Percentiles rank a stretch among this genome's conserved stretches.
Evolutionary conservation across 53 echinoderm and acorn worm genomes (phyloP).

Genomic region (Mesocentrotus franciscanus): DNA sequence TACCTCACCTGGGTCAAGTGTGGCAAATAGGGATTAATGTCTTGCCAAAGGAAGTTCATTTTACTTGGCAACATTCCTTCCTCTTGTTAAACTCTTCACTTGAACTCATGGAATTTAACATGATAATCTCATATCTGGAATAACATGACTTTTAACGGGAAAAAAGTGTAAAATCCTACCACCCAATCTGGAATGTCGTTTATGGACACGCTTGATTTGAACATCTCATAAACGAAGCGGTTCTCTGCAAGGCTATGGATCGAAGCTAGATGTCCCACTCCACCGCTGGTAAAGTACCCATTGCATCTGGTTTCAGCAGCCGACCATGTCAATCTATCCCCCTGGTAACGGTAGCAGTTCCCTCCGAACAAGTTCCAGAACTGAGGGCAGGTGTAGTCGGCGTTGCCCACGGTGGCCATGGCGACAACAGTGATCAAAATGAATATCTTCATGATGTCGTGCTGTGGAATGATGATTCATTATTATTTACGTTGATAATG

Average conservation of each 20-base stretch:
- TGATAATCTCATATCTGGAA: no score
- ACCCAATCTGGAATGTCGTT: constrained; percentile 9
- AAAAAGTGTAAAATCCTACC: neutral
- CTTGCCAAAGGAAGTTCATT: no score
- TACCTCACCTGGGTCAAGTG: no score
- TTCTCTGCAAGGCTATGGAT: constrained; percentile 1
- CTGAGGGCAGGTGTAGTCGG: neutral
- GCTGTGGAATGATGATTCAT: no score
- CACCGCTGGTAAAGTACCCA: neutral
- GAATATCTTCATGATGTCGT: neutral
- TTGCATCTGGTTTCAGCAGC: neutral
- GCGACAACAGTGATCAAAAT: neutral
- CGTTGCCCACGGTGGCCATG: constrained; percentile 11
- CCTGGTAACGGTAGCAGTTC: constrained; percentile 40
- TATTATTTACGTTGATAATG: no score
- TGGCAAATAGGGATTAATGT: no score
- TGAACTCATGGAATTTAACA: no score
- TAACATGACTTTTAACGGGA: no score
- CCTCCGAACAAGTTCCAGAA: constrained; percentile 16
- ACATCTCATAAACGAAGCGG: constrained; percentile 42
- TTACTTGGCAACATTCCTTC: no score
- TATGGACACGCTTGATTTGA: neutral
- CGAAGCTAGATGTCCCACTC: neutral
- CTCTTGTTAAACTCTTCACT: no score
- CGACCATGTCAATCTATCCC: constrained; percentile 1